A percentile compares a stretch with the other conserved stretches of the same genome.
phyloP scores from a whole-genome alignment of 2,888 invertebrate species.

The Catocala sponsa region DNA sequence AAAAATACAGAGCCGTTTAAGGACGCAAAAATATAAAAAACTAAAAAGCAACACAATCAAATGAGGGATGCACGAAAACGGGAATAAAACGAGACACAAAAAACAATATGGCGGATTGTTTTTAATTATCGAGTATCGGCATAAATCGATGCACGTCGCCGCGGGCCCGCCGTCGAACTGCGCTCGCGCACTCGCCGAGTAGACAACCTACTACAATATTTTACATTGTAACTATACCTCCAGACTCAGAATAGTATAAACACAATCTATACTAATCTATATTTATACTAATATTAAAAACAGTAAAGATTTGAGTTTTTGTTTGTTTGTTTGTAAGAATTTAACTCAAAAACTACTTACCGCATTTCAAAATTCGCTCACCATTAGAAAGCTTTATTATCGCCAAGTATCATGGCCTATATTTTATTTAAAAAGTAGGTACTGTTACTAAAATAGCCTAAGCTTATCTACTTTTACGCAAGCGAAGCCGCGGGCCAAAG shows the following conservation, averaged over 20 bases:
- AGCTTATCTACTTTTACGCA: too few relatives aligned
- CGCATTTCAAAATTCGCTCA: too few relatives aligned
- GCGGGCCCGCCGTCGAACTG: constrained; percentile 74
- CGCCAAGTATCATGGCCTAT: too few relatives aligned
- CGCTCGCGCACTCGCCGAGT: constrained; percentile 64
- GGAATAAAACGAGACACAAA: constrained; percentile 83
- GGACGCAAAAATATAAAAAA: constrained; percentile 63
- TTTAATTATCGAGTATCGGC: constrained; percentile 88
- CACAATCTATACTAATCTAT: too few relatives aligned
- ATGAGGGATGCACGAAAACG: constrained; percentile 86
- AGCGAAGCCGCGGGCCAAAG: too few relatives aligned
- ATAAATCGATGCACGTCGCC: constrained; percentile 87
- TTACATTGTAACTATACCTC: constrained; percentile 16
- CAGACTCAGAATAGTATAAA: not conserved
- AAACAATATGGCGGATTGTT: constrained; percentile 88
- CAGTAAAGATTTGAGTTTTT: too few relatives aligned
- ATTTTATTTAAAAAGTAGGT: too few relatives aligned
- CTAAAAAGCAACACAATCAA: constrained; percentile 84
- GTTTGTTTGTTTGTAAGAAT: too few relatives aligned
- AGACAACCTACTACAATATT: constrained; percentile 32
- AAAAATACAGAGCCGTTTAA: constrained; percentile 70
- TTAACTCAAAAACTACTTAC: too few relatives aligned
- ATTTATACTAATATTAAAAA: too few relatives aligned
- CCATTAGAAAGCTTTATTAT: too few relatives aligned
- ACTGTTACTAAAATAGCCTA: too few relatives aligned